A percentile compares a stretch with the other conserved stretches of the same genome.
These are phyloP conservation scores for Lycia hirtaria DNA, from an alignment of 2,888 invertebrate species.

Conservation along the genomic window DNA sequence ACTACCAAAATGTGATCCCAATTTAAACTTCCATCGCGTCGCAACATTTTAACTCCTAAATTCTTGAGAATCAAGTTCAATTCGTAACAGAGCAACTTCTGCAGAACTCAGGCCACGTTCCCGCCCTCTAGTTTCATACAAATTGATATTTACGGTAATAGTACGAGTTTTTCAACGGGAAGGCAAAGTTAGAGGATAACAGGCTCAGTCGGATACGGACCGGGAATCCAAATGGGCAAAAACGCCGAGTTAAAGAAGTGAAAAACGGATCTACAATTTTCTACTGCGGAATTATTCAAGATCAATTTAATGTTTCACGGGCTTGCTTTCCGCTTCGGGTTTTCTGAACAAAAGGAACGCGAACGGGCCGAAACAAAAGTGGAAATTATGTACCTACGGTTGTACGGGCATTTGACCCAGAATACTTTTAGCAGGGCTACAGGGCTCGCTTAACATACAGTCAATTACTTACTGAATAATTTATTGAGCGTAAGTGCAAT, in stretches of 20 bases:
- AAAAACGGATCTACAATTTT: conserved; percentile 73
- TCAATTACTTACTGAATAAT: conserved; percentile 43
- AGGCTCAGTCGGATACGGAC: conserved; percentile 74
- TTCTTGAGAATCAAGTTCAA: conserved; percentile 72
- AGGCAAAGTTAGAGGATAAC: conserved; percentile 78
- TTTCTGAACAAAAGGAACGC: conserved; percentile 47
- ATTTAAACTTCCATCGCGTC: conserved; percentile 62
- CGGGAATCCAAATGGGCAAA: conserved; percentile 76
- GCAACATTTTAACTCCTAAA: conserved; percentile 67
- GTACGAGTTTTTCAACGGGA: conserved; percentile 79
- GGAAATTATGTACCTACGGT: conserved; percentile 35
- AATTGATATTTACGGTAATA: conserved; percentile 86
- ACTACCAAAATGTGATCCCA: conserved; percentile 54
- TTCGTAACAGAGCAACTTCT: conserved; percentile 71
- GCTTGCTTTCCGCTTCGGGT: conserved; percentile 53
- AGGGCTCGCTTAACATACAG: conserved; percentile 22
- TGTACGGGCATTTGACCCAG: conserved; percentile 25
- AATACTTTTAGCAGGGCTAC: conserved; percentile 32
- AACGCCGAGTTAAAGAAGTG: conserved; percentile 71
- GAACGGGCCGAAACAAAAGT: conserved; percentile 41
- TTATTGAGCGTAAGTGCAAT: conserved; percentile 40
- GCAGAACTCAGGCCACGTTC: conserved; percentile 57
- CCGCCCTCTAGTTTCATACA: conserved; percentile 82
- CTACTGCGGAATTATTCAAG: conserved; percentile 66
- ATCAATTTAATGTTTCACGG: conserved; percentile 71